phyloP scores from a whole-genome alignment of 1,140 invertebrate species.

The Cryptotermes secundus region DNA sequence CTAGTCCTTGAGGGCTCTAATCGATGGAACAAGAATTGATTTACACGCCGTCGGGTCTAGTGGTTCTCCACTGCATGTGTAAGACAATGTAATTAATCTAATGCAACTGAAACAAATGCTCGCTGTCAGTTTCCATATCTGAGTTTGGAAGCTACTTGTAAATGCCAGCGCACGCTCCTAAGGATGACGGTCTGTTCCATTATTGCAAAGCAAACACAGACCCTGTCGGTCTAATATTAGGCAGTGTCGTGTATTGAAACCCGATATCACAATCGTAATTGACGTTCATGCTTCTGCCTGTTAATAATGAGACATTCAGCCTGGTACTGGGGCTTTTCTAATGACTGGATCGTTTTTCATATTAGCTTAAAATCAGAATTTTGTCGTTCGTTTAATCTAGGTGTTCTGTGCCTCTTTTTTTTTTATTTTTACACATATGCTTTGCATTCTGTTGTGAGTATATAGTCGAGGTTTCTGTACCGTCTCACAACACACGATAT shows the following conservation, averaged over 20 bases:
- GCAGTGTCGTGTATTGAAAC: not conserved
- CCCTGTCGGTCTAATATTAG: not conserved
- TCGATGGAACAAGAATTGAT: not conserved
- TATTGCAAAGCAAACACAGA: not conserved
- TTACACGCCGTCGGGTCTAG: not conserved
- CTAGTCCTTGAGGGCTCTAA: not conserved
- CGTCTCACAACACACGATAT: too few relatives aligned
- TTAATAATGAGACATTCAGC: too few relatives aligned
- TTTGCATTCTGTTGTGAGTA: too few relatives aligned
- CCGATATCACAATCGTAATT: not conserved
- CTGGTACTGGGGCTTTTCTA: too few relatives aligned
- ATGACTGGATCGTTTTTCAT: too few relatives aligned
- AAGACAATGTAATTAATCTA: constrained; percentile 16
- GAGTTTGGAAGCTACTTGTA: not conserved
- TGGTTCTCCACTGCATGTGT: not conserved
- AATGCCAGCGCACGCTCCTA: constrained; percentile 2
- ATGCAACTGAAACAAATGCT: constrained; percentile 16
- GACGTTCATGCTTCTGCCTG: not conserved
- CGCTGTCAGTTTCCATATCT: not conserved
- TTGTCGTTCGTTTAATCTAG: too few relatives aligned
- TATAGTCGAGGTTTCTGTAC: too few relatives aligned
- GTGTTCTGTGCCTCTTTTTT: too few relatives aligned
- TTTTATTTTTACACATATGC: too few relatives aligned
- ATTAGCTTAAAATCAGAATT: too few relatives aligned
- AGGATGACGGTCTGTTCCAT: not conserved